Base-by-base conservation (phyloP, 2,113 vertebrate species). In the Ellobius talpinus region DNA sequence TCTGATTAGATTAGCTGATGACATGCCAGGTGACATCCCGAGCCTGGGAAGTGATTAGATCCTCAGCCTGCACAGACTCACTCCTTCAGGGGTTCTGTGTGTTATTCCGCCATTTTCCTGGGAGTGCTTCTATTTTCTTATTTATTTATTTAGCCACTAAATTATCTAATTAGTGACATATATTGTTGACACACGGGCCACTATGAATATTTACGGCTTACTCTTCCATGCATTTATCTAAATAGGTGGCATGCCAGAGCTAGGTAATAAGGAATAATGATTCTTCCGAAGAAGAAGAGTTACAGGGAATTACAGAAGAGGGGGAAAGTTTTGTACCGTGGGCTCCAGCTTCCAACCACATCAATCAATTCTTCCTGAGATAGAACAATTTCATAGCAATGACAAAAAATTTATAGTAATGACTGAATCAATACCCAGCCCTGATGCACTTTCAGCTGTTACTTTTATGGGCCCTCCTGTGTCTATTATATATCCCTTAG, bases 141-240 rank as follows among this genome's bases (percentile, higher is more conserved):
- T 98, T 99, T 99, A 98, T 98, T 99, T 98, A 98, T 98, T 98
- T 98, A 98, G 97, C 97, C 98, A 98, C 98, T 99, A 99, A 99
- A 99, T 99, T 99, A 98, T 99, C 98, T 99, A 99, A 99, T 99
- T 99, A 99, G 98, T 98, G 97, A 98, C 98, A 98, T 97, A 98
- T 98, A 99, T 98, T 94, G 98, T 97, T 99, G 99, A 99, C 98
- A 98, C 98, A 98, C 98, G 98, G 98, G 98, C 98, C 98, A 99
- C 98, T 98, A 98, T 98, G 98, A 98, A 98, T 99, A 99, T 99
- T 99, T 99, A 99, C 98, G 98, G 97, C 98, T 97, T 97, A 98
- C 98, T 99, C 98, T 97, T 98, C 98, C 98, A 96, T 87, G 92
- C 98, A 99, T 99, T 99, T 99, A 99, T 99, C 99, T 99, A 98